Evolutionary conservation across 2,797 vertebrate species (phyloP).

Genomic region (Gobio occitaniae): DNA sequence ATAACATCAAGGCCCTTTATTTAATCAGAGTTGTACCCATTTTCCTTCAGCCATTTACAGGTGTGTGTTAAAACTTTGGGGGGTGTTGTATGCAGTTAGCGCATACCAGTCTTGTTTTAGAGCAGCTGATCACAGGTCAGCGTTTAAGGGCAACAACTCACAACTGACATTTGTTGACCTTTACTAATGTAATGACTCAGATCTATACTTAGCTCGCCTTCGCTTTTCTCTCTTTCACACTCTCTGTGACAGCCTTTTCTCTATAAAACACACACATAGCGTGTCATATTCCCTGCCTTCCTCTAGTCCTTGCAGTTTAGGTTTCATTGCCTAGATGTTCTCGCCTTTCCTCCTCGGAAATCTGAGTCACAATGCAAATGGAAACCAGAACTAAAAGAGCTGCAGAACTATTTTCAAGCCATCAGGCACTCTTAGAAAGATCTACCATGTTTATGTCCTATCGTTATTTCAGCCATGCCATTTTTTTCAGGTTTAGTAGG

Average conservation of each 20-base stretch:
- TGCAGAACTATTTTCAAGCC: constrained; percentile 18
- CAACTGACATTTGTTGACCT: constrained; percentile 62
- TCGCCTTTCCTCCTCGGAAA: constrained; percentile 19
- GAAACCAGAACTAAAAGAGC: constrained; percentile 3
- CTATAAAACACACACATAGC: constrained; percentile 32
- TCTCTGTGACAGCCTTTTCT: constrained; percentile 33
- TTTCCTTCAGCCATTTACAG: constrained; percentile 26
- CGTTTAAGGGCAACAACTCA: constrained; percentile 49
- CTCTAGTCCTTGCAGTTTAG: constrained; percentile 48
- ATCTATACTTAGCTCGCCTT: constrained; percentile 52
- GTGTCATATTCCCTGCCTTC: constrained; percentile 48
- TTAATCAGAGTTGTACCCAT: neutral
- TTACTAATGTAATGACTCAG: constrained; percentile 58
- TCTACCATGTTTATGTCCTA: neutral
- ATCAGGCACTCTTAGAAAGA: neutral
- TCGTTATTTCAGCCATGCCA: neutral
- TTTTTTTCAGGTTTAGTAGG: neutral
- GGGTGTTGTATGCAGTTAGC: neutral
- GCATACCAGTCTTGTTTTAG: neutral
- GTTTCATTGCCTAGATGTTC: constrained; percentile 45
- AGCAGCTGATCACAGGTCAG: constrained; percentile 51
- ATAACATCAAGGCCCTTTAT: constrained; percentile 25
- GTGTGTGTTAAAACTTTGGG: neutral
- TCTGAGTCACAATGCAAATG: constrained; percentile 26
- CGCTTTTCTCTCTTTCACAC: constrained; percentile 36